Percentiles rank a stretch among this genome's conserved stretches.
Evolutionary conservation across 2,888 invertebrate genomes (phyloP).

Genomic region (Hololepta plana): DNA sequence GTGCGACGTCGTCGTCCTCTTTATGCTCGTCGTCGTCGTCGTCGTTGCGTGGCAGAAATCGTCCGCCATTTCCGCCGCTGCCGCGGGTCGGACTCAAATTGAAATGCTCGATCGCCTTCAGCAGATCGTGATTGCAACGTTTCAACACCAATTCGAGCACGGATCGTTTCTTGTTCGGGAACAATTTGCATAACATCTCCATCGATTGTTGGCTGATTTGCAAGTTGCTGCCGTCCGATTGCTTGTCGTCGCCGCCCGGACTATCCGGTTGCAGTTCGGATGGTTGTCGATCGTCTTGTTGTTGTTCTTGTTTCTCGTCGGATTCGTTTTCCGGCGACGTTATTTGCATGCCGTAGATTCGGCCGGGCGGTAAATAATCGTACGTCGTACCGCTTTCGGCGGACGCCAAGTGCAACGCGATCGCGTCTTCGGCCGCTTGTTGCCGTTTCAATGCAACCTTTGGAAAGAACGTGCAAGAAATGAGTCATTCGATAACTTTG

Average conservation of each 20-base stretch:
- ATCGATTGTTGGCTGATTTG: slow-evolving; percentile 52
- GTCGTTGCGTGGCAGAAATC: slow-evolving; percentile 2
- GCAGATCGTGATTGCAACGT: slow-evolving; percentile 78
- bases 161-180: slow-evolving; percentile 75
- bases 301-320: slow-evolving; percentile 5
- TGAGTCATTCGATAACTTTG: not conserved
- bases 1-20: slow-evolving; percentile 6
- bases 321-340: slow-evolving; percentile 45
- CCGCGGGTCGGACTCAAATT: no score
- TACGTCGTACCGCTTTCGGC: slow-evolving; percentile 57
- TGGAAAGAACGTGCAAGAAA: not conserved
- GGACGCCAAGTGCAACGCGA: slow-evolving; percentile 81
- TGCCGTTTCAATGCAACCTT: slow-evolving; percentile 90
- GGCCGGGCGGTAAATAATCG: slow-evolving; percentile 67
- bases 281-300: slow-evolving; percentile 7
- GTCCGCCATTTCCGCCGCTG: slow-evolving; percentile 9
- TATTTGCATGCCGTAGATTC: slow-evolving; percentile 77
- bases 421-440: slow-evolving; percentile 94
- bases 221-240: slow-evolving; percentile 8
- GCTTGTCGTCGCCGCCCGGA: slow-evolving; percentile 9
- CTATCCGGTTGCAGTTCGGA: slow-evolving; percentile 9
- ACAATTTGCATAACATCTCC: slow-evolving; percentile 74
- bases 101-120: slow-evolving; percentile 81
- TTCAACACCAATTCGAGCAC: slow-evolving; percentile 83
- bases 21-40: slow-evolving; percentile 8